A percentile compares a stretch with the other conserved stretches of the same genome.
Evolutionary conservation across 2,888 invertebrate genomes (phyloP).

Genomic region (Tolmerus cingulatus): DNA sequence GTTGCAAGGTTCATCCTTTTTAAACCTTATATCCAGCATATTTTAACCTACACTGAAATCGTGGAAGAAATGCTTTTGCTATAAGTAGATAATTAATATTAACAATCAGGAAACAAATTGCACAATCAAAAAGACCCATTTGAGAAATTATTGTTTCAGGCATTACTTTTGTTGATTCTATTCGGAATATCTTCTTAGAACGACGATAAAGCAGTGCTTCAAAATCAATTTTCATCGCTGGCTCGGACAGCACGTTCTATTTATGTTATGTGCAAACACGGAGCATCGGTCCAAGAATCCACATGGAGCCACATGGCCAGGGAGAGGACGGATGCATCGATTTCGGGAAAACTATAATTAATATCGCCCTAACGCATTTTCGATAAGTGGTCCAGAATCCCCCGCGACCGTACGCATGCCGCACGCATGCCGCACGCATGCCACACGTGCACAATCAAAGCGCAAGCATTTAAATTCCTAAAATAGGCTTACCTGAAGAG

Average conservation of each 20-base stretch:
- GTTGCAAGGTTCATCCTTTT: no score
- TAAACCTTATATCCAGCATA: no score
- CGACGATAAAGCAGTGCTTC: neutral
- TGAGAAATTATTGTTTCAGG: neutral
- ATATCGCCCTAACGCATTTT: neutral
- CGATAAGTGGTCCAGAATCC: neutral
- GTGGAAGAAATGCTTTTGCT: no score
- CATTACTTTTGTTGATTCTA: neutral
- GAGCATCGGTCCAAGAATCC: neutral
- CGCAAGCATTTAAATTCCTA: neutral
- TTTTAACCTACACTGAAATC: no score
- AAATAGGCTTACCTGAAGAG: constrained; percentile 52
- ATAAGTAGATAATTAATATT: no score
- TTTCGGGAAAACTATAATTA: neutral
- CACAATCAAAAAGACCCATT: neutral
- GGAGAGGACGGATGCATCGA: neutral
- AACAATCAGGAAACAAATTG: no score
- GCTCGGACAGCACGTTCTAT: neutral
- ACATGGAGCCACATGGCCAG: neutral
- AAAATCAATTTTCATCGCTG: neutral
- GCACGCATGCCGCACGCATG: neutral
- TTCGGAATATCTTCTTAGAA: neutral
- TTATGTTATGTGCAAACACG: neutral
- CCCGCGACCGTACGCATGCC: neutral
- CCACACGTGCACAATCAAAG: neutral